phyloP scores from a whole-genome alignment of 1,140 invertebrate species.

The Drosophila eugracilis region DNA sequence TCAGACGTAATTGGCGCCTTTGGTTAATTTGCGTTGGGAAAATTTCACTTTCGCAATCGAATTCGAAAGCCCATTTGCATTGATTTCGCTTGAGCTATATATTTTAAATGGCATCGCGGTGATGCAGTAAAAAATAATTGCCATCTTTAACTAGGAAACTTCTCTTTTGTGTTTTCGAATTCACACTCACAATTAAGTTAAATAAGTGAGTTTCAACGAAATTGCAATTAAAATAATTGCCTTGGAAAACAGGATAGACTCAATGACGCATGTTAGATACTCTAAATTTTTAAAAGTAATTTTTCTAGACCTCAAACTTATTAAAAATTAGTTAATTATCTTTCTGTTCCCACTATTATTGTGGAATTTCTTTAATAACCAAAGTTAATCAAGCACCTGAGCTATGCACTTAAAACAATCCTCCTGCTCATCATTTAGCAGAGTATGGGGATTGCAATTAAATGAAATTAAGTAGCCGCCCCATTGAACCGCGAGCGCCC shows the following conservation, averaged over 20 bases:
- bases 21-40: slow-evolving; percentile 31
- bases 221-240: slow-evolving; percentile 14
- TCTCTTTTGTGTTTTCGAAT: slow-evolving; percentile 3
- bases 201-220: background rate
- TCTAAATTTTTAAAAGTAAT: background rate
- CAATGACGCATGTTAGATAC: slow-evolving; percentile 1
- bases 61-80: slow-evolving; percentile 21
- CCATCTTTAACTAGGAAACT: slow-evolving; percentile 30
- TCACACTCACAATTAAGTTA: slow-evolving; percentile 17
- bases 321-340: background rate
- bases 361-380: background rate
- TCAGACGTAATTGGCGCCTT: slow-evolving; percentile 57
- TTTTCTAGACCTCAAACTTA: background rate
- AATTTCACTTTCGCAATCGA: slow-evolving; percentile 53
- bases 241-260: background rate
- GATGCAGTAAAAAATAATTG: slow-evolving; percentile 26
- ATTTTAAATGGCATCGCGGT: slow-evolving; percentile 9
- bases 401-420: background rate
- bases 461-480: slow-evolving; percentile 67
- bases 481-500: slow-evolving; percentile 47
- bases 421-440: background rate
- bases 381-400: background rate
- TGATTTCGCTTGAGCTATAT: slow-evolving; percentile 17
- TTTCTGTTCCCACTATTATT: background rate
- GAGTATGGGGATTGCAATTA: slow-evolving; percentile 41